These are phyloP conservation scores for Paedocypris sp. DNA, from an alignment of 2,113 vertebrate genomes.

Conservation along the genomic window DNA sequence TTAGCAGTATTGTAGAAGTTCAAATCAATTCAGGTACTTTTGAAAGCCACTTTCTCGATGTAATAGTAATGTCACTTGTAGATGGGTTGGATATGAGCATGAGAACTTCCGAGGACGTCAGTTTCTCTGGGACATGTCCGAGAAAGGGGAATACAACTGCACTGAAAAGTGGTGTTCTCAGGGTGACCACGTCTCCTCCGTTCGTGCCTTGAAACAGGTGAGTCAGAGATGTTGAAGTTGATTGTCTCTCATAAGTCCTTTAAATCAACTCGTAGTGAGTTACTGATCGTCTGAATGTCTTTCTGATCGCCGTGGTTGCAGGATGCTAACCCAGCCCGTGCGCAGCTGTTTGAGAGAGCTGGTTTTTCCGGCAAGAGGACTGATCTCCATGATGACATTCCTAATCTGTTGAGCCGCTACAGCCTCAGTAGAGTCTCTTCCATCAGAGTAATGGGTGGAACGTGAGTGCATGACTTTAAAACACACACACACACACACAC, in stretches of 20 bases:
- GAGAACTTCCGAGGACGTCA: constrained; percentile 60
- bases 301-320: no score
- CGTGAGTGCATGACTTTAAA: constrained; percentile 40
- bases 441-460: constrained; percentile 55
- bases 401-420: constrained; percentile 60
- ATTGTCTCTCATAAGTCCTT: no score
- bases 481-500: no score
- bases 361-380: constrained; percentile 62
- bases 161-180: constrained; percentile 54
- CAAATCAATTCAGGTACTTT: not conserved
- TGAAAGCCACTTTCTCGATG: no score
- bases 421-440: constrained; percentile 53
- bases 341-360: constrained; percentile 46
- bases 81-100: constrained; percentile 57
- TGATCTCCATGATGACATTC: constrained; percentile 60
- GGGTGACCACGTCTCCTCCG: constrained; percentile 57
- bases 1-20: not conserved
- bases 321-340: constrained; percentile 42
- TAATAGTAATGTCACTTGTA: no score
- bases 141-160: constrained; percentile 63
- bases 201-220: constrained; percentile 62
- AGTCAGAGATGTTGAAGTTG: not conserved
- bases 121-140: constrained; percentile 46
- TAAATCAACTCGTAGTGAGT: no score
- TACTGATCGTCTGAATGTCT: no score